A percentile compares a stretch with the other conserved stretches of the same genome.
These are phyloP conservation scores for Ochropleura leucogaster DNA, from an alignment of 2,888 invertebrate genomes.

Conservation along the genomic window DNA sequence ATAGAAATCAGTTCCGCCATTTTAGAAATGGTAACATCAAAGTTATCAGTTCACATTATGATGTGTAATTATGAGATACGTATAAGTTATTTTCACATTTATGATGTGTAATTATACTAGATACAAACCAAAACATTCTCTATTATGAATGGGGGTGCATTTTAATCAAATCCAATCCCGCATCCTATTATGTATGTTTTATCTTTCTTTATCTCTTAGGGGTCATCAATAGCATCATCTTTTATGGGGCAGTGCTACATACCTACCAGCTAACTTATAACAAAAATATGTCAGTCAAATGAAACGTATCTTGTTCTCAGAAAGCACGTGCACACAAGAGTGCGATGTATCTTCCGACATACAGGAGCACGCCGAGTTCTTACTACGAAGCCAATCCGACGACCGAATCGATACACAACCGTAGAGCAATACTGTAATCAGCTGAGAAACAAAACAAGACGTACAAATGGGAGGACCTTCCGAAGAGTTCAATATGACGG, in stretches of 20 bases:
- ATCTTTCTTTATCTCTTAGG: not conserved
- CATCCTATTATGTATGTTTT: not conserved
- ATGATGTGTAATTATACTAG: too few species aligned
- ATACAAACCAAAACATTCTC: too few species aligned
- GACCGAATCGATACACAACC: slow-evolving; percentile 41
- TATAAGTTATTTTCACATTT: too few species aligned
- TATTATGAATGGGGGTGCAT: too few species aligned
- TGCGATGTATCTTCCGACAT: slow-evolving; percentile 36
- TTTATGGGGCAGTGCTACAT: not conserved
- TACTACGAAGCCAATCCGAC: slow-evolving; percentile 29
- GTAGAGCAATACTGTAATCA: slow-evolving; percentile 4
- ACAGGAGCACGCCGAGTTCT: slow-evolving; percentile 21
- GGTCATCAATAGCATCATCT: not conserved
- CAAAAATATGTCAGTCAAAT: not conserved
- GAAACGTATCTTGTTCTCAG: slow-evolving; percentile 29
- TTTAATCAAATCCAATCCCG: too few species aligned
- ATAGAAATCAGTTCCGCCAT: not conserved
- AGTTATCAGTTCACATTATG: too few species aligned
- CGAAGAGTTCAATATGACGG: slow-evolving; percentile 13
- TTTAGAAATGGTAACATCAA: not conserved
- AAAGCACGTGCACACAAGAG: slow-evolving; percentile 15
- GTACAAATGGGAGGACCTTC: slow-evolving; percentile 16
- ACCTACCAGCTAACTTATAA: not conserved
- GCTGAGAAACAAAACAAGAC: slow-evolving; percentile 9
- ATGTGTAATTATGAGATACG: too few species aligned